Conservation (phyloP, 2,797 vertebrate species). For the Bradypodion pumilum region DNA sequence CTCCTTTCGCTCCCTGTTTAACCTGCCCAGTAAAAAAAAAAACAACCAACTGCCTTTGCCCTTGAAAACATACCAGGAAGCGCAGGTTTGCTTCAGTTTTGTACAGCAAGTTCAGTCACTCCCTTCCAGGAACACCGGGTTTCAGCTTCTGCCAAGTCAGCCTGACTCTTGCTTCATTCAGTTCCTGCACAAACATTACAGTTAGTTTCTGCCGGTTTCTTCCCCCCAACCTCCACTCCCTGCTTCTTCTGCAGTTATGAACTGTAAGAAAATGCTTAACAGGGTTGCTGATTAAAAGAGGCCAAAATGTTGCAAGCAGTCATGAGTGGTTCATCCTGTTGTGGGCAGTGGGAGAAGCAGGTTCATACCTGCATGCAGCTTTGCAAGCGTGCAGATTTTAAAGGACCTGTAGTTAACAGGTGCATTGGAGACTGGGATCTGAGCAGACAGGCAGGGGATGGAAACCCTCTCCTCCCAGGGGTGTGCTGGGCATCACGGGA, state of each 20-base stretch:
- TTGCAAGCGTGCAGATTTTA: not conserved
- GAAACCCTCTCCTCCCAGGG: too few relatives aligned
- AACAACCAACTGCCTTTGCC: constrained; percentile 9
- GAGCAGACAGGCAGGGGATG: not conserved
- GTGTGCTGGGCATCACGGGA: too few relatives aligned
- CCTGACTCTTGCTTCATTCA: constrained; percentile 22
- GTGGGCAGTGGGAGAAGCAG: too few relatives aligned
- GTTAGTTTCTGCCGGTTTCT: not conserved
- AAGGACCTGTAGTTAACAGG: not conserved
- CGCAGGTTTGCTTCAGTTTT: constrained; percentile 27
- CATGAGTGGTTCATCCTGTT: not conserved
- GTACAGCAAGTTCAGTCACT: constrained; percentile 24
- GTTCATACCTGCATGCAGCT: not conserved
- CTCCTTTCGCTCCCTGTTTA: not conserved
- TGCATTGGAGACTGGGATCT: not conserved
- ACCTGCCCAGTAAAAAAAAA: not conserved
- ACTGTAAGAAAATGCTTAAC: not conserved
- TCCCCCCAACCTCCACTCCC: not conserved
- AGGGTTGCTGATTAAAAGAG: not conserved
- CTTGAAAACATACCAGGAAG: constrained; percentile 38
- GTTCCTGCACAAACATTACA: constrained; percentile 11
- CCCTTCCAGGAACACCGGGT: constrained; percentile 37
- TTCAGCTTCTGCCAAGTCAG: constrained; percentile 22
- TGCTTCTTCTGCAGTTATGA: not conserved
- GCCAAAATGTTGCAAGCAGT: not conserved